Evolutionary conservation across 2,888 invertebrate genomes (phyloP), one percentile per base, ranked within the genome.

Genomic region (Drosophila prostipennis): DNA sequence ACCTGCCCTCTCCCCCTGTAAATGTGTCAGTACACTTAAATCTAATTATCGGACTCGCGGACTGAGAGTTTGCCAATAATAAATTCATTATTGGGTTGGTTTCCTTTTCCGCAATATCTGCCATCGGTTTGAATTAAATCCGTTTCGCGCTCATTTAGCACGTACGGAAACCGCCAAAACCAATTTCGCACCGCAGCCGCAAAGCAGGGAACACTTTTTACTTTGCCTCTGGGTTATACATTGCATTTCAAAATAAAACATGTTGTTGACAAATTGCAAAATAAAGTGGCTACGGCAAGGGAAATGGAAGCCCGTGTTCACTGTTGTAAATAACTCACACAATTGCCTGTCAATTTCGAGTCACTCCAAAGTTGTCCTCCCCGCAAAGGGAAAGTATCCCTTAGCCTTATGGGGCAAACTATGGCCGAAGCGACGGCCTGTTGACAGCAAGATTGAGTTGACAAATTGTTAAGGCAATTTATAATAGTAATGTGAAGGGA

Each of bases 251-350:
- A 53, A 46, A 46, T 6, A 48, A 68, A 80, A 67, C 67, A 58
- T 72, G 68, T 65, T 80, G 57, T 68, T 74, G 80, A 74, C 76
- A 76, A 83, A 73, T 70, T 52, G 60, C 56, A 52, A 54, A 67
- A 69, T 52, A 48, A 65, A 59, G 58, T 58, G 43, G 8, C 14
- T 46, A 5, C 5, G 26, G 5, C 4, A 26, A 26, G 7, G 42
- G n/a, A 19, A 14, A 7, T 32, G 10, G 10, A 19, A 13, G 39
- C 19, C 6, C 60, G 8, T 26, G 43, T 29, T 69, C 37, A 72
- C 63, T 73, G 78, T 61, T 48, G 81, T 74, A 76, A 79, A 83
- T 81, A 79, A 77, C 79, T 74, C 68, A 57, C 79, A 78, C 79
- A 78, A 74, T 74, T 71, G 56, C 36, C 64, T 80, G 81, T 78